Evolutionary conservation across 2,797 vertebrate genomes (phyloP), one percentile per base, ranked within the genome.

Genomic region (Pterois miles): DNA sequence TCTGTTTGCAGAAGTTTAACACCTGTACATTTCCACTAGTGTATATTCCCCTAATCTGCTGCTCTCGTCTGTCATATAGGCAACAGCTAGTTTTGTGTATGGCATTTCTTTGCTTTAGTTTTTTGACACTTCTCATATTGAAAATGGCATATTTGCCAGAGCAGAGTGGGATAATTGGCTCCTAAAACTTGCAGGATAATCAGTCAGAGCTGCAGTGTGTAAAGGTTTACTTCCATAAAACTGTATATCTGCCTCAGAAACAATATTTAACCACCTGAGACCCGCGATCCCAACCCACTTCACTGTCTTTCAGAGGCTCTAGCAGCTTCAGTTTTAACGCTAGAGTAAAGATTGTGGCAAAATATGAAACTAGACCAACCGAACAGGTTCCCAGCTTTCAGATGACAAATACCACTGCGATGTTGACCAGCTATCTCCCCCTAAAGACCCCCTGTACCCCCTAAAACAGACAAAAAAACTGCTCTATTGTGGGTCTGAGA

Each of bases 1-100:
- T 65, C 82, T 79, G 80, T 74, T 72, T 83, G 81, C 75, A 77
- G 73, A 81, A 65, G 68, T 90, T 89, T 83, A 87, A 91, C 86
- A 90, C 84, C 77, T 81, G 76, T 65, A 85, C 23, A 83, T 89
- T 85, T 80, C 77, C 74, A 84, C 81, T 38, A 29, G 64, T 65
- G 77, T 72, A 65, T 43, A 59, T 7, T 46, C 67, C 67, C 58
- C 54, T 78, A 73, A 90, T 88, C 85, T 85, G 76, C 66, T 82
- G 77, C 38, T 64, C 22, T 12, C 57, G 74, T 83, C 71, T 78
- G 83, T 74, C 75, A 83, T 52, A 82, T 13, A 33, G 76, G 46
- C 59, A 81, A 66, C 62, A 75, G 65, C 65, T 79, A 22, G 76
- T 90, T 86, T 78, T 59, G 66, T 83, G 62, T 76, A 73, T 34